Conservation (phyloP, 2,888 invertebrate genomes). For the Drosophila nr. fundita region DNA sequence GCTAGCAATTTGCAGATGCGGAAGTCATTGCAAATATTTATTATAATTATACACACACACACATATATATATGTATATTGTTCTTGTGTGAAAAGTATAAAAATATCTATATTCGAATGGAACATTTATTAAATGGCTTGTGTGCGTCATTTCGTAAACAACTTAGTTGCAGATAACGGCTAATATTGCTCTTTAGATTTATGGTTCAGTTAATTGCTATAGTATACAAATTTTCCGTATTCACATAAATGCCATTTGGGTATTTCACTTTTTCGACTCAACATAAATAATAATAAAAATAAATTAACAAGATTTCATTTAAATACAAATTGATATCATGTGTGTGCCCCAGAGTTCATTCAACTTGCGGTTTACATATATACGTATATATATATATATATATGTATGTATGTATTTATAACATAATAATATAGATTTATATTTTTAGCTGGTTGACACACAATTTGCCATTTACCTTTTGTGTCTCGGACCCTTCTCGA, state of each 20-base stretch:
- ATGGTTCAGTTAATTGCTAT: not conserved
- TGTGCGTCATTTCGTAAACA: constrained; percentile 15
- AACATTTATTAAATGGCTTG: constrained; percentile 3
- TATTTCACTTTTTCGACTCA: not conserved
- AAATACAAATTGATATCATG: constrained; percentile 13
- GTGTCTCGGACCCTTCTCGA: not conserved
- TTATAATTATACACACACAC: not conserved
- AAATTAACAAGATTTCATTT: constrained; percentile 6
- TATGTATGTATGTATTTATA: not conserved
- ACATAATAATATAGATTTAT: not conserved
- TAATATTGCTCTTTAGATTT: constrained; percentile 7
- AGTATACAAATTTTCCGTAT: constrained; percentile 8
- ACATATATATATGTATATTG: not conserved
- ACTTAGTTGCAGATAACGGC: constrained; percentile 7
- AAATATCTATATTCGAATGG: constrained; percentile 1
- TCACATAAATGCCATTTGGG: constrained; percentile 16
- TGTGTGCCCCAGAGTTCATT: constrained; percentile 19
- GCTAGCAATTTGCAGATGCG: constrained; percentile 38
- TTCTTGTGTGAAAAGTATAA: not conserved
- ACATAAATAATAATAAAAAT: not conserved
- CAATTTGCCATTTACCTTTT: constrained; percentile 1
- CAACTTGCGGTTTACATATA: constrained; percentile 15
- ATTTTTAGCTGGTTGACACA: constrained; percentile 3
- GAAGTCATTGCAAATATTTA: constrained; percentile 33
- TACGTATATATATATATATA: not conserved